Base-by-base conservation (phyloP, 2,888 invertebrate genomes). In the Eristalis tenax region DNA sequence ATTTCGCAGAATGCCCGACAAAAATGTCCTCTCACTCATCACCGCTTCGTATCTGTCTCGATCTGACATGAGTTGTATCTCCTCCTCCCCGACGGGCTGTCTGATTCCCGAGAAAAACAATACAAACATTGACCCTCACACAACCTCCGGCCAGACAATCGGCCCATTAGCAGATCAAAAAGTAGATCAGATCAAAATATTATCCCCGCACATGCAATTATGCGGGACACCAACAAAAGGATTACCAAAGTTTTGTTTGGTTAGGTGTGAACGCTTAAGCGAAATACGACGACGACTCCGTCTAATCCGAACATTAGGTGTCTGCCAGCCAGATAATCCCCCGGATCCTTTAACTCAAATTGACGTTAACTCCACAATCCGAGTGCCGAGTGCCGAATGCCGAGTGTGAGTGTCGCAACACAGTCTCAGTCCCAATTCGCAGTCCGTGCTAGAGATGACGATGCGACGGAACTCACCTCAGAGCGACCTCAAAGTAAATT, bases 181-280 rank as follows among this genome's bases (percentile, higher is more conserved):
- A 59, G 64, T 87, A 87, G 87, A 87, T 80, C 79, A 87, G 79
- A 87, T 87, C 83, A 87, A 83, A 87, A 83, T 83, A 87, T 87
- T 87, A 87, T 87, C 83, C 76, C n/a, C 64, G 79, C 63, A 87
- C 73, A 83, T 83, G 83, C 83, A 87, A 83, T 87, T 83, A 87
- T 61, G 23, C 76, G 22, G 80, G 83, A 79, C 76, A 71, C 22
- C 11, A 18, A 18, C 50, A 50, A 50, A 43, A 50, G 50, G 50
- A 50, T 50, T 50, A n/a, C 50, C 50, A 0, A 18, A 50, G 18
- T 50, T 10, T 50, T 87, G 83, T 87, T 87, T 87, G 80, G 73
- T 87, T 87, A 87, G 87, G 87, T 87, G 87, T 87, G 83, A 87
- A 83, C 75, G 71, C 74, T 79, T 87, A 69, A 50, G 18, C 50